These are phyloP conservation scores for Deladenus siricidicola DNA, from an alignment of 2,888 invertebrate genomes.

Conservation along the genomic window DNA sequence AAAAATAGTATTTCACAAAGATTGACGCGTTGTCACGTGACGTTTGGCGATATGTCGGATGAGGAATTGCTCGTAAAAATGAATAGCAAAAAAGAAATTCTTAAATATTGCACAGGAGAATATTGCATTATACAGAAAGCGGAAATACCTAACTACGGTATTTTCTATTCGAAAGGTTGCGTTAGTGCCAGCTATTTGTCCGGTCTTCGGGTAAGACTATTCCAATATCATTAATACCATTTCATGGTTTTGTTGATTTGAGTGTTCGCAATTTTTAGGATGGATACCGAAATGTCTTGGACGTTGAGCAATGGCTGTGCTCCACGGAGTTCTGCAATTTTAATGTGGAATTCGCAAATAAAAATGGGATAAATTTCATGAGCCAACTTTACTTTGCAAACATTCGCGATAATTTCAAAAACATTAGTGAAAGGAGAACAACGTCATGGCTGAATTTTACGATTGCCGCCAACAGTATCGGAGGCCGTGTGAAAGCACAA, in stretches of 20 bases:
- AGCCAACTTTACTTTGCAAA: background rate
- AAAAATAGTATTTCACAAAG: background rate
- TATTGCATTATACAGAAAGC: slow-evolving; percentile 34
- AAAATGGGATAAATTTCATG: background rate
- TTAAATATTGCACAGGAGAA: slow-evolving; percentile 36
- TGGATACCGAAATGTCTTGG: slow-evolving; percentile 39
- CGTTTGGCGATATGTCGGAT: background rate
- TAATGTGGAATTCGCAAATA: background rate
- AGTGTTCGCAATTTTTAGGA: slow-evolving; percentile 15
- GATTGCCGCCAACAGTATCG: background rate
- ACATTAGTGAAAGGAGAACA: too few species aligned
- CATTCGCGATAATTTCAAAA: background rate
- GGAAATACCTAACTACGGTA: slow-evolving; percentile 17
- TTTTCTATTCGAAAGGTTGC: slow-evolving; percentile 20
- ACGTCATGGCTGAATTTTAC: too few species aligned
- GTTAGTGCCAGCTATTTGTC: slow-evolving; percentile 9
- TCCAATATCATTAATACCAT: background rate
- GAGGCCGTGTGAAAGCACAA: background rate
- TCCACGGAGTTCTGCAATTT: slow-evolving; percentile 38
- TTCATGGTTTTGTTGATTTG: background rate
- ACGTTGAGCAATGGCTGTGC: slow-evolving; percentile 42
- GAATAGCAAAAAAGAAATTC: background rate
- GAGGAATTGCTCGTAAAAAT: background rate
- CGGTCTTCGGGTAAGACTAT: background rate
- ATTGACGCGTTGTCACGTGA: background rate